Base-by-base conservation (phyloP, 2,113 vertebrate species). In the Larimichthys polyactis region DNA sequence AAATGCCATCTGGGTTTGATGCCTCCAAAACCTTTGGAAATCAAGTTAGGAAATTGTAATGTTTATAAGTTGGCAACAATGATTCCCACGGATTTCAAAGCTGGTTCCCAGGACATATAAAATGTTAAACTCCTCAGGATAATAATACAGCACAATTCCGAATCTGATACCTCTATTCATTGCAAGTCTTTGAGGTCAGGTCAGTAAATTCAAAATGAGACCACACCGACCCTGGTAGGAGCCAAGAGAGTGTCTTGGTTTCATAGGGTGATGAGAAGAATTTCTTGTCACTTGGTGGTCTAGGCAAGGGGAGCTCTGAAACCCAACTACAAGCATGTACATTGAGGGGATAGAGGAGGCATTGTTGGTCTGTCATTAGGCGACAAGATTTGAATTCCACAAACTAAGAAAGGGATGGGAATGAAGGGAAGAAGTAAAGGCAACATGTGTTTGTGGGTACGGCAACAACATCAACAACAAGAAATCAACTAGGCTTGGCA, bases 271-370 rank as follows among this genome's bases (percentile, higher is more conserved):
- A 70, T 68, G 72, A 43, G 82, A 81, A 24, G 71, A 71, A 46
- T 62, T 54, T 87, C 63, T 75, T 75, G 84, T 85, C 68, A 77
- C 75, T 89, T 57, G 65, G 71, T 84, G 84, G 4, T 91, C 75
- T 62, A 0, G 12, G 64, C 27, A 65, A 77, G 43, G 71, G 55
- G 65, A n/a, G 36, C 52, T 70, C 48, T 86, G 65, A 88, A 81
- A 68, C 59, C 49, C 48, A 79, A 75, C 75, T 49, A 72, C n/a
- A 75, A 66, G 15, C 48, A 67, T 24, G 58, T 57, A 62, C 57
- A 54, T n/a, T 11, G 46, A 4, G 36, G 55, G 72, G 54, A 89
- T 75, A 87, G 73, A 77, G 73, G 69, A 69, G 19, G 65, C 71
- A 72, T 84, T 87, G 85, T 86, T 78, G 51, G 49, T 71, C 62